Base-by-base conservation (phyloP, 2,113 vertebrate species). In the Recurvirostra avosetta region DNA sequence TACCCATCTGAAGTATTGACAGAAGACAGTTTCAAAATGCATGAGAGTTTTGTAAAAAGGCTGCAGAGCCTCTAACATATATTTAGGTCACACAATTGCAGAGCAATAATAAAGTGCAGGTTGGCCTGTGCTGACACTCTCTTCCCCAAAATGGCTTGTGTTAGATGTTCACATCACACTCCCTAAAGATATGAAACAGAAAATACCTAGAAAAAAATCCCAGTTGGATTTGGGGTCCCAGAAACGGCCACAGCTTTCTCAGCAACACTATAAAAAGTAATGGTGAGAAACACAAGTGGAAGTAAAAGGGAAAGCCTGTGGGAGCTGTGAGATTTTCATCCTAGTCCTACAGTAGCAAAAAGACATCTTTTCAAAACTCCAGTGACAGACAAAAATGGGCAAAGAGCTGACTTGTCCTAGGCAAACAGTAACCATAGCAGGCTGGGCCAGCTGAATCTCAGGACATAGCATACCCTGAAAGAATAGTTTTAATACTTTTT, bases 41-140 rank as follows among this genome's bases (percentile, higher is more conserved):
- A 43, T 41, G 12, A 95, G 43, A 89, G 34, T 34, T 92, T 56
- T 78, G 26, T 34, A 67, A 90, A 85, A 74, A 91, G 32, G 29
- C 23, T 59, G 9, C 47, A 81, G 52, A 89, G 18, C 21, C 21
- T 53, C 49, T 40, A 18, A 36, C n/a, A 22, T 27, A 20, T 52
- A 89, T 67, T 91, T 97, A 63, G 68, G 80, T 78, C 76, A 94
- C 61, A 49, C 40, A 82, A 72, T 74, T 91, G 63, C 62, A 91
- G 47, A 85, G 58, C 49, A 75, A 49, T 65, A 87, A 68, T 50
- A 68, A 86, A 87, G 53, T 18, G 17, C 2, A 4, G 8, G 27
- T 67, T 91, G 76, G 47, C 80, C 56, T 96, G 65, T 85, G 32
- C 56, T 87, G 86, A 87, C 75, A 85, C 41, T 84, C 38, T 66